Percentiles rank a stretch among this genome's conserved stretches.
Conservation (phyloP, 2,797 vertebrate genomes). For the Myiotriccus ornatus region DNA sequence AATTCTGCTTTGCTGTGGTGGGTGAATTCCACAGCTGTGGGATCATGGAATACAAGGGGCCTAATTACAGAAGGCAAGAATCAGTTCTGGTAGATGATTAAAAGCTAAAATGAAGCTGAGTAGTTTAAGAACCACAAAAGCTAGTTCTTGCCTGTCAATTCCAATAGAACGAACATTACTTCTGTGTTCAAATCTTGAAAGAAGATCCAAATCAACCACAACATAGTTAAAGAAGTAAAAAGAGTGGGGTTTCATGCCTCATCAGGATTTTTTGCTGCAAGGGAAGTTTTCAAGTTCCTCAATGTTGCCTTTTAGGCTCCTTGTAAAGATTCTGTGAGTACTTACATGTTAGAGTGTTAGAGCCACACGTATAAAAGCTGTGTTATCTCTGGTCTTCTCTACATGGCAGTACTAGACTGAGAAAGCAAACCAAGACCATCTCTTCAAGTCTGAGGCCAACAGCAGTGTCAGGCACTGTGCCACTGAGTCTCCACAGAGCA, state of each 20-base stretch:
- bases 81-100: constrained; percentile 23
- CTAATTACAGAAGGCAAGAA: constrained; percentile 32
- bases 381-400: not conserved
- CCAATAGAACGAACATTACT: not conserved
- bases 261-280: constrained; percentile 15
- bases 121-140: constrained; percentile 36
- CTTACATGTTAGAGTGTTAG: not conserved
- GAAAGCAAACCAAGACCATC: not conserved
- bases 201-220: constrained; percentile 15
- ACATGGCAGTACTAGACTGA: not conserved
- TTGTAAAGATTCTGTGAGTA: not conserved
- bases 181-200: not conserved
- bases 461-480: not conserved
- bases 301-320: not conserved
- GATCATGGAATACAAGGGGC: constrained; percentile 5
- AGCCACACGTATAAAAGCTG: not conserved
- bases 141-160: constrained; percentile 26
- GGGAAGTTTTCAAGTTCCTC: not conserved
- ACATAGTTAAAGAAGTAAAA: not conserved
- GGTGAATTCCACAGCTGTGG: constrained; percentile 20
- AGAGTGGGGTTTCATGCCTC: not conserved
- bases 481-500: not conserved
- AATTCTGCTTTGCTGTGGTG: not conserved
- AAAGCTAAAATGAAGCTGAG: not conserved
- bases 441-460: not conserved